Percentiles rank a stretch among this genome's conserved stretches.
phyloP scores from a whole-genome alignment of 2,888 invertebrate genomes.

The Syrista parreyssii region DNA sequence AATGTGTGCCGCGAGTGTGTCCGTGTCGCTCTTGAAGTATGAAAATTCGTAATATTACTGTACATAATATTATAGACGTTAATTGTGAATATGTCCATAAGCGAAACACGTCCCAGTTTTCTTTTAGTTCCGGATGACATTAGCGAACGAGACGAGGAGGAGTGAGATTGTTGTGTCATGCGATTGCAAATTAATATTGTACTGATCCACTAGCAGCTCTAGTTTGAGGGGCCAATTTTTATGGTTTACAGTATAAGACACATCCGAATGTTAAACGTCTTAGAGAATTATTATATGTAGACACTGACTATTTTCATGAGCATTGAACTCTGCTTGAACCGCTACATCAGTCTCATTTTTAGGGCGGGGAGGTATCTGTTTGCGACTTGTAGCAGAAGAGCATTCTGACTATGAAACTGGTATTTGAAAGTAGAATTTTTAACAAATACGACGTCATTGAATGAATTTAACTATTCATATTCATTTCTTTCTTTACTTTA shows the following conservation, averaged over 20 bases:
- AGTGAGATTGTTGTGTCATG: not conserved
- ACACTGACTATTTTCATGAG: not conserved
- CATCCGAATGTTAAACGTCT: not conserved
- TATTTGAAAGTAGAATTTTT: not conserved
- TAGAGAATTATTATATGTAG: not conserved
- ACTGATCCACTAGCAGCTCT: not conserved
- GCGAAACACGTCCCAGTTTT: constrained; percentile 12
- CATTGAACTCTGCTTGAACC: not conserved
- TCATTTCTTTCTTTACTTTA: not conserved
- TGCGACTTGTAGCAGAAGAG: not conserved
- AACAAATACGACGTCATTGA: not conserved
- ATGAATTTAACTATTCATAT: not conserved
- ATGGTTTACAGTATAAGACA: not conserved
- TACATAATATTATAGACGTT: constrained; percentile 52
- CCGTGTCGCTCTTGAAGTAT: constrained; percentile 2
- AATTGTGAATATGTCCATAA: constrained; percentile 53
- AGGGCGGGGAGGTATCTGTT: not conserved
- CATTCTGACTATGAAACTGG: not conserved
- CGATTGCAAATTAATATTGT: not conserved
- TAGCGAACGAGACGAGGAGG: not conserved
- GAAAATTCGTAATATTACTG: constrained; percentile 36
- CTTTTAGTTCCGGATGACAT: not conserved
- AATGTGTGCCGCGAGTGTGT: not conserved
- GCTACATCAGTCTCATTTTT: not conserved
- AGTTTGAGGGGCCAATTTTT: not conserved